These are phyloP conservation scores for Idris sp. DNA, from an alignment of 1,140 invertebrate species.

Conservation along the genomic window DNA sequence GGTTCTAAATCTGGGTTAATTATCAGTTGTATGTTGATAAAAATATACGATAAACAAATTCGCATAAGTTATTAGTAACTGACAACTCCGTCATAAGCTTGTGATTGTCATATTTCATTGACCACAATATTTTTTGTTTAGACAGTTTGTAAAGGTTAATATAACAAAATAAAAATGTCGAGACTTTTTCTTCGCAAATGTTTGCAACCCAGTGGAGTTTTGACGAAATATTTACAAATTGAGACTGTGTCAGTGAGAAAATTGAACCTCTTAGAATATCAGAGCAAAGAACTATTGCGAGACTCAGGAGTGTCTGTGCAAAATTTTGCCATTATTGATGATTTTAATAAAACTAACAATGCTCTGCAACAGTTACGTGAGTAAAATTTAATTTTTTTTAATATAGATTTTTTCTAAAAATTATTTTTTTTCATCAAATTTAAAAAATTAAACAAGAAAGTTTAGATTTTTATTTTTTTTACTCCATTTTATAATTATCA, in stretches of 20 bases:
- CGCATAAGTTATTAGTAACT: neutral
- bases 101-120: neutral
- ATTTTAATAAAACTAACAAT: slow-evolving; percentile 82
- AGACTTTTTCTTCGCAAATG: slow-evolving; percentile 48
- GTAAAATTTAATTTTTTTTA: slow-evolving; percentile 66
- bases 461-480: no score
- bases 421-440: no score
- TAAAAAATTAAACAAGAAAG: no score
- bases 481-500: no score
- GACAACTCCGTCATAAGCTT: neutral
- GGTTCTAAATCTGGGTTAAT: slow-evolving; percentile 47
- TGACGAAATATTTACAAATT: slow-evolving; percentile 68
- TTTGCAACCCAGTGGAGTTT: slow-evolving; percentile 29
- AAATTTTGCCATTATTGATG: slow-evolving; percentile 92
- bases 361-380: slow-evolving; percentile 88
- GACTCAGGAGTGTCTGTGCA: slow-evolving; percentile 95
- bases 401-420: no score
- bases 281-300: slow-evolving; percentile 95
- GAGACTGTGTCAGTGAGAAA: slow-evolving; percentile 76
- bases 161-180: no score
- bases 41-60: slow-evolving; percentile 34
- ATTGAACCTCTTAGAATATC: slow-evolving; percentile 97
- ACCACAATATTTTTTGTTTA: neutral
- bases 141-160: slow-evolving; percentile 2
- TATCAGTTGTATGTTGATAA: slow-evolving; percentile 30